Evolutionary conservation across 2,888 invertebrate species (phyloP).

Genomic region (Calameuta pallipes): DNA sequence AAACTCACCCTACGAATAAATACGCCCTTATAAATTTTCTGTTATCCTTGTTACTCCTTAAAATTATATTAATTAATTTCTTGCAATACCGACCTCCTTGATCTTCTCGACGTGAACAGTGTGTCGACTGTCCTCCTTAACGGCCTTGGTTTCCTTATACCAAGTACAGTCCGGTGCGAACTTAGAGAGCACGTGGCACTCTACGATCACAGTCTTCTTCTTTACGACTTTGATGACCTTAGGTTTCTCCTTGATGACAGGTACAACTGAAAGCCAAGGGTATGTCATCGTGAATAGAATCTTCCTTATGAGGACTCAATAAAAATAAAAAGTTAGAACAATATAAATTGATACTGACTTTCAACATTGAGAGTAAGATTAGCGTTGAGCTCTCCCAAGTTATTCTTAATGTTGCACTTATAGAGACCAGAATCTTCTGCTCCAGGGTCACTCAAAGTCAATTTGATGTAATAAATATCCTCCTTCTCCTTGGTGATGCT

Average conservation of each 20-base stretch:
- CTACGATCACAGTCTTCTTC: slow-evolving; percentile 92
- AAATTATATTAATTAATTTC: background rate
- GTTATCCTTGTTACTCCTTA: background rate
- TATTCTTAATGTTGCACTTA: slow-evolving; percentile 97
- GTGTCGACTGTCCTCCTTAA: slow-evolving; percentile 82
- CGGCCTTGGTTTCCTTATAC: slow-evolving; percentile 87
- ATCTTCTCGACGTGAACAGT: slow-evolving; percentile 82
- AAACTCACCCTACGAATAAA: slow-evolving; percentile 80
- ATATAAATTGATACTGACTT: slow-evolving; percentile 74
- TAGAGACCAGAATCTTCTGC: slow-evolving; percentile 97
- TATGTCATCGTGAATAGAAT: background rate
- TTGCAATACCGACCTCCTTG: slow-evolving; percentile 73
- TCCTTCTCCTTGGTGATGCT: slow-evolving; percentile 77
- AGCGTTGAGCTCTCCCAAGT: slow-evolving; percentile 95
- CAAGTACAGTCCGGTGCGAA: slow-evolving; percentile 94
- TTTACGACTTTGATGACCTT: slow-evolving; percentile 92
- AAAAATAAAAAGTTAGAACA: slow-evolving; percentile 8
- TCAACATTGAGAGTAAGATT: slow-evolving; percentile 98
- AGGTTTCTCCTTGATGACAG: slow-evolving; percentile 93
- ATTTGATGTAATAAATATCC: slow-evolving; percentile 86
- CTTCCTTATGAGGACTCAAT: background rate
- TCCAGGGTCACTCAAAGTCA: slow-evolving; percentile 91
- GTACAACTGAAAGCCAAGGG: slow-evolving; percentile 76
- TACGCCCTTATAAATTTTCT: background rate
- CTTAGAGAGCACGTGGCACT: slow-evolving; percentile 93